A percentile compares a stretch with the other conserved stretches of the same genome.
Evolutionary conservation across 2,113 vertebrate species (phyloP).

Genomic region (Pseudonaja textilis): DNA sequence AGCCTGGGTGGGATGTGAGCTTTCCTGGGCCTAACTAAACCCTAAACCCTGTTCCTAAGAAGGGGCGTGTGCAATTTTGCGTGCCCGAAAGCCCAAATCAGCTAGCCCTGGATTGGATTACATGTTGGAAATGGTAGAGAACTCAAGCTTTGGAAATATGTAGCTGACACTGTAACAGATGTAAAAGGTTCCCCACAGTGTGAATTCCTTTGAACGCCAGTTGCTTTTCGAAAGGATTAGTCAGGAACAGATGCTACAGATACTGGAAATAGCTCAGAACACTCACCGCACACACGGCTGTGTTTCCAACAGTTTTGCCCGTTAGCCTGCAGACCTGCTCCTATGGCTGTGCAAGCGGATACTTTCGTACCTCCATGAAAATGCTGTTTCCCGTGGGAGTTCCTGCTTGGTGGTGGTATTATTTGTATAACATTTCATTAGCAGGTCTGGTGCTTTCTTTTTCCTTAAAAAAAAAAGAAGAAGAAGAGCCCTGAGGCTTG

Average conservation of each 20-base stretch:
- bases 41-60: background rate
- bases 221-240: slow-evolving; percentile 70
- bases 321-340: slow-evolving; percentile 56
- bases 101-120: slow-evolving; percentile 40
- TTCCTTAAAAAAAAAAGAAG: background rate
- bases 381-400: background rate
- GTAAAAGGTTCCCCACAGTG: slow-evolving; percentile 68
- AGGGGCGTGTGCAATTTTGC: background rate
- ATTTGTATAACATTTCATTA: background rate
- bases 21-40: no score
- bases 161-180: slow-evolving; percentile 63
- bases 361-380: background rate
- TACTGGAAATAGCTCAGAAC: slow-evolving; percentile 73
- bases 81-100: slow-evolving; percentile 34
- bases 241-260: slow-evolving; percentile 74
- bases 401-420: background rate
- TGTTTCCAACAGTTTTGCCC: slow-evolving; percentile 21
- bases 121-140: slow-evolving; percentile 1
- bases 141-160: slow-evolving; percentile 63
- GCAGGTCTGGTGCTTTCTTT: background rate
- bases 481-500: background rate
- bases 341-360: slow-evolving; percentile 29
- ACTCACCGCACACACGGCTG: slow-evolving; percentile 48
- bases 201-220: slow-evolving; percentile 72
- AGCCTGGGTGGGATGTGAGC: background rate